Evolutionary conservation across 2,113 vertebrate genomes (phyloP), one percentile per base, ranked within the genome.

Genomic region (Sialia sialis): DNA sequence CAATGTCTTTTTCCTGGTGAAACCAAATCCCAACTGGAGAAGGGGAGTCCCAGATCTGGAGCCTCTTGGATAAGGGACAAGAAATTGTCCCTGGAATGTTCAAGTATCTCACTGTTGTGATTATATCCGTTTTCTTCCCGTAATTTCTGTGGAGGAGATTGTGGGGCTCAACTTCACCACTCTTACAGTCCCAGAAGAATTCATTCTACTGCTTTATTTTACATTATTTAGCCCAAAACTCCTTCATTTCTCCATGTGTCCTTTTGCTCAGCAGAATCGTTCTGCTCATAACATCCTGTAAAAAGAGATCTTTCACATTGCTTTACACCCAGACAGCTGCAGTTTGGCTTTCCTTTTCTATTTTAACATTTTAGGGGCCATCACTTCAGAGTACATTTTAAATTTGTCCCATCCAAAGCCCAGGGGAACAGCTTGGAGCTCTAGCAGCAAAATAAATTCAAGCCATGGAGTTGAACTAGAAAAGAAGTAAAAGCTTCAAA

Each of bases 231-330:
- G 17, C 32, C 30, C 16, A 52, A 46, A 72, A 38, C 46, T 10
- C 38, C 16, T 63, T 41, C 11, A 5, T 58, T 58, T 78, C 16
- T 10, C 1, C 12, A 6, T 0, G 0, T 32, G 34, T 76, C 67
- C 48, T 75, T 41, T 64, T 73, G 44, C 36, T 80, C 34, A 13
- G 30, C 32, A n/a, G 46, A 88, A 60, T 32, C 27, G 32, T 43
- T 26, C 25, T 59, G 9, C 46, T 78, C 27, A 29, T 9, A 79
- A 5, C 25, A 41, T 27, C 4, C 15, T 17, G 34, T 27, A 39
- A 60, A 66, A 44, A 38, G 18, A 29, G 23, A 46, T 17, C 7
- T 41, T 52, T 44, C 27, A 12, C 7, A 1, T 25, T 41, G 17
- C 23, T 48, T 82, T 66, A n/a, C 32, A 25, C 16, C 11, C 4